Conservation (phyloP, 1,140 invertebrate species). For the Camponotus vicinus region DNA sequence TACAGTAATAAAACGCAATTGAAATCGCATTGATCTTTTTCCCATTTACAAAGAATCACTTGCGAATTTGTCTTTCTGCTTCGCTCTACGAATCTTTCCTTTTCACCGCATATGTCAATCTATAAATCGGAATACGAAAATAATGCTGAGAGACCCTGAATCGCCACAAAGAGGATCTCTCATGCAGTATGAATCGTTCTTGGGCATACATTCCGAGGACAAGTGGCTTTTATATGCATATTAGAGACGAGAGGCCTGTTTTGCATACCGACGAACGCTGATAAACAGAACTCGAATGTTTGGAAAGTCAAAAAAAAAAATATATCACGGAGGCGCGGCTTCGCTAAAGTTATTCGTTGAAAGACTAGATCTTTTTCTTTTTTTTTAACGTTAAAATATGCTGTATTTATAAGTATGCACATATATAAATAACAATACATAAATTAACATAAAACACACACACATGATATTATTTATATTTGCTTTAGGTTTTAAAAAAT, state of each 20-base stretch:
- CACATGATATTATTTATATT: not conserved
- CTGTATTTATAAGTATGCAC: not conserved
- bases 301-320: conserved; percentile 40
- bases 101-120: conserved; percentile 29
- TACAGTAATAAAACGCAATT: not conserved
- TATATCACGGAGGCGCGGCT: conserved; percentile 14
- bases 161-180: conserved; percentile 37
- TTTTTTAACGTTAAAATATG: not conserved
- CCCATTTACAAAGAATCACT: not conserved
- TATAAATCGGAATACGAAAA: conserved; percentile 29
- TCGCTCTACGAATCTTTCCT: not conserved
- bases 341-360: conserved; percentile 15
- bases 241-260: conserved; percentile 44
- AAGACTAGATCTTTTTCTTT: not conserved
- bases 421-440: not conserved
- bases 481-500: not conserved
- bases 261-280: conserved; percentile 42
- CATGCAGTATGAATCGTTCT: conserved; percentile 32
- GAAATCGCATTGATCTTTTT: conserved; percentile 20
- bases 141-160: conserved; percentile 30
- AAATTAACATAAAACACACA: not conserved
- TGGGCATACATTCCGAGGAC: conserved; percentile 28
- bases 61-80: conserved; percentile 6
- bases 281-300: conserved; percentile 48
- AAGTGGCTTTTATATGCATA: conserved; percentile 59